Evolutionary conservation across 2,888 invertebrate species (phyloP), one percentile per base, ranked within the genome.

Genomic region (Metalampra italica): DNA sequence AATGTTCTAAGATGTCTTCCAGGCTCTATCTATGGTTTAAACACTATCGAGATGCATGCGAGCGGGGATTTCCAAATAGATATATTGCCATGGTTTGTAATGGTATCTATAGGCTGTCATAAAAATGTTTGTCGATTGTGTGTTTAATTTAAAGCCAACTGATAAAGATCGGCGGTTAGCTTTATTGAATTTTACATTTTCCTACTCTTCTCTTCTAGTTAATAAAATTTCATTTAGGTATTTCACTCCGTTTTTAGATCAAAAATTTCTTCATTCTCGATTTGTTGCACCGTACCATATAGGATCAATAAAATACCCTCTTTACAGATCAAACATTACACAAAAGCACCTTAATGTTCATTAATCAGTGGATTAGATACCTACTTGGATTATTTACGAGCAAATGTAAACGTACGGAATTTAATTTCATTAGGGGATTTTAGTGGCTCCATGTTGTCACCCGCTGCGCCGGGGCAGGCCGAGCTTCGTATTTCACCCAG

Each of bases 341-440:
- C 63, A 68, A 69, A 77, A 70, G 73, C 68, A 69, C 67, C 68
- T 60, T 62, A 60, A 60, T 70, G 73, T 82, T 85, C 83, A 82
- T 87, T 86, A 87, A 86, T 88, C 88, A 86, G 83, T 73, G 83
- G 87, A 88, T 87, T 87, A 86, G 86, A 87, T 85, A 79, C n/a
- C n/a, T n/a, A n/a, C 74, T 76, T 73, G 68, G 61, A 78, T 80
- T 87, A 88, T 89, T 89, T 88, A 89, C 82, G 89, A 86, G 78
- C 82, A 75, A 82, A 79, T 78, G 80, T 64, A 79, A 86, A 87
- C 75, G 86, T 85, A 83, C 78, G 87, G 88, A 89, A 88, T 89
- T 88, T 88, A 88, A 89, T 89, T 88, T 88, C 88, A 86, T 88
- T 89, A 88, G 80, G 79, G 82, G 75, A 78, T 75, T 83, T 85